Conservation (phyloP, 2,113 vertebrate species). For the Sterna hirundo region DNA sequence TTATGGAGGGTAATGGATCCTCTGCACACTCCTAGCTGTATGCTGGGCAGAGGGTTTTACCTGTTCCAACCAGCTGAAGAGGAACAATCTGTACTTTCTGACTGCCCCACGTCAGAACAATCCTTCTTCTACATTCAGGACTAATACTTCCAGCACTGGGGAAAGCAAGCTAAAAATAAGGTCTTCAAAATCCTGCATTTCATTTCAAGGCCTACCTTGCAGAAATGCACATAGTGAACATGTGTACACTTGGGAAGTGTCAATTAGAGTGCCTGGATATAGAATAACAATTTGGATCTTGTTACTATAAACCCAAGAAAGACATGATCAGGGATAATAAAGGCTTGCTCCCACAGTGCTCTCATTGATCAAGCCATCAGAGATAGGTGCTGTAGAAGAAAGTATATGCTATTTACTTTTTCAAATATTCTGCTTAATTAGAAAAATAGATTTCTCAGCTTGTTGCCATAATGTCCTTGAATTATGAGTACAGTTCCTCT, state of each 20-base stretch:
- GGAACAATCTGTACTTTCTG: not conserved
- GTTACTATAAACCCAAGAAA: not conserved
- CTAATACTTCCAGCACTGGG: not conserved
- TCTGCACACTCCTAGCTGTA: not conserved
- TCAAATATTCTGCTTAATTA: not conserved
- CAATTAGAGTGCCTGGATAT: not conserved
- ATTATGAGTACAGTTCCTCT: not conserved
- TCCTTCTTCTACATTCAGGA: not conserved
- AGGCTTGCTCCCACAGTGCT: not conserved
- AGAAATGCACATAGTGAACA: not conserved
- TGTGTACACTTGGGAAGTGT: rapidly evolving
- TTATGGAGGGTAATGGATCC: not conserved
- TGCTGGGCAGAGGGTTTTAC: not conserved
- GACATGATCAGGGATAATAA: not conserved
- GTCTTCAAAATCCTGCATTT: not conserved
- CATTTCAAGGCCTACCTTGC: not conserved
- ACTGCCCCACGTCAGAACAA: not conserved
- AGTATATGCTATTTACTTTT: not conserved
- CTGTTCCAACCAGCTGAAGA: not conserved
- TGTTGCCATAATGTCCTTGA: not conserved
- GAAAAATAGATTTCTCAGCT: not conserved
- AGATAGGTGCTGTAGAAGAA: not conserved
- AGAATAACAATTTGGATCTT: not conserved
- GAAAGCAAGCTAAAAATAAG: not conserved
- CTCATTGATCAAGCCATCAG: not conserved